Evolutionary conservation across 2,113 vertebrate species (phyloP), one percentile per base, ranked within the genome.

Genomic region (Nannospalax galili): DNA sequence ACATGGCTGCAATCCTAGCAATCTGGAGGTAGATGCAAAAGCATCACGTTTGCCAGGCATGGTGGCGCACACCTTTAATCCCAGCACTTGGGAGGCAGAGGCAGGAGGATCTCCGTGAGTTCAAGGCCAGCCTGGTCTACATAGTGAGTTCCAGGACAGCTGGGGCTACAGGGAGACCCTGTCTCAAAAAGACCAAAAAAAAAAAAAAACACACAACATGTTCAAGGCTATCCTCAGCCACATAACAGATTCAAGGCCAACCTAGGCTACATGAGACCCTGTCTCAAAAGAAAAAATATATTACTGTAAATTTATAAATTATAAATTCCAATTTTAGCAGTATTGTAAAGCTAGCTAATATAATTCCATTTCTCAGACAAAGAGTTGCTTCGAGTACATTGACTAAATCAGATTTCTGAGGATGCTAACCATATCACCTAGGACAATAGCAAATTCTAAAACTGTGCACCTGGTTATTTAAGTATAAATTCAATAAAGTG

Each of bases 401-500:
- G 35, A 88, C 26, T 48, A 32, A n/a, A 74, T 42, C 48, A 64
- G 69, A 88, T 85, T 94, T 92, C 85, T 77, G 30, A 78, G 65
- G 7, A 14, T 42, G 64, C 28, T 58, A 89, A 93, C 42, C 81
- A 69, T 16, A 17, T 85, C 32, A 94, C 6, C 37, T 4, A 92
- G 37, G 67, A 75, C 72, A 28, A 85, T 37, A 8, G 40, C 32
- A 88, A 88, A 62, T 80, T 48, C 45, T 79, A 91, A 79, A 95
- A 74, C 35, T 85, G 40, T 14, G 52, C 20, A 52, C 56, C 62
- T 86, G 37, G 45, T 62, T 90, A 93, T 77, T 90, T 64, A 72
- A 87, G 72, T 52, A 5, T n/a, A 81, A 73, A 77, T 40, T 84
- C n/a, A 91, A 92, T n/a, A 93, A 92, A 81, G 45, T 72, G 81